Percentiles rank a stretch among this genome's conserved stretches.
Conservation (phyloP, 1,140 invertebrate species). For the Brachionus sp. region DNA sequence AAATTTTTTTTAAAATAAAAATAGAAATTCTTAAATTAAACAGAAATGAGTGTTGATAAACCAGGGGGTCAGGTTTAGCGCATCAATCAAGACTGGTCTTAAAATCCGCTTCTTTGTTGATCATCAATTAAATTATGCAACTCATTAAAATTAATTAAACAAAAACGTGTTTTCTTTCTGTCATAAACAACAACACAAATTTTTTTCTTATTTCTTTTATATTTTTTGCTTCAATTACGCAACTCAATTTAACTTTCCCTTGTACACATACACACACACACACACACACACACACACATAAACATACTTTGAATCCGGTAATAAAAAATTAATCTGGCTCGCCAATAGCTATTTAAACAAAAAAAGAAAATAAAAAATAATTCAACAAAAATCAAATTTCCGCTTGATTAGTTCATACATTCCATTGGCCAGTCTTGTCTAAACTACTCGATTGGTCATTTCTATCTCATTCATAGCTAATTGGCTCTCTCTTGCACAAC, state of each 20-base stretch:
- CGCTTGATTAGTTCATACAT: background rate
- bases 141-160: slow-evolving; percentile 15
- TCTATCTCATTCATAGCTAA: background rate
- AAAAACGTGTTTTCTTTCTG: background rate
- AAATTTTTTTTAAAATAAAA: too few species aligned
- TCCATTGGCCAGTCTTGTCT: background rate
- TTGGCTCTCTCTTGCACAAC: background rate
- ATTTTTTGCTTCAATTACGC: background rate
- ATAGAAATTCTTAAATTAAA: too few species aligned
- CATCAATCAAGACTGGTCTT: background rate
- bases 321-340: background rate
- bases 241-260: slow-evolving; percentile 10
- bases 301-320: background rate
- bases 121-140: slow-evolving; percentile 5
- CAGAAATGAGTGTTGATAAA: background rate
- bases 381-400: background rate
- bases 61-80: background rate
- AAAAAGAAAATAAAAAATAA: background rate
- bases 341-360: background rate
- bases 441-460: background rate
- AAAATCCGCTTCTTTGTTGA: background rate
- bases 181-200: slow-evolving; percentile 11
- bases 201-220: background rate
- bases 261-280: too few species aligned
- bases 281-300: background rate